Conservation (phyloP, 2,113 vertebrate species). For the Brienomyrus longianalis region DNA sequence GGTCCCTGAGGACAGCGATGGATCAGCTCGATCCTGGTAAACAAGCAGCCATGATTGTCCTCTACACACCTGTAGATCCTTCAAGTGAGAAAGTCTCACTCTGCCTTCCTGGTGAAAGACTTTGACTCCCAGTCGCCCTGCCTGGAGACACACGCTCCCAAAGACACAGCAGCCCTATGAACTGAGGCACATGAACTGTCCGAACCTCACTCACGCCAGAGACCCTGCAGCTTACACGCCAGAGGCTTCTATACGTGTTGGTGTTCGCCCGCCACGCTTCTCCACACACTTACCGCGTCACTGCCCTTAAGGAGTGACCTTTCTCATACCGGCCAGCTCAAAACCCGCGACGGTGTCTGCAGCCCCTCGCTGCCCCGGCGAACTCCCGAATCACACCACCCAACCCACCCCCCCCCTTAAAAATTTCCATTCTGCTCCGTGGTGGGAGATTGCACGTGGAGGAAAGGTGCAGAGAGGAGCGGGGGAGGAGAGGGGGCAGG, state of each 20-base stretch:
- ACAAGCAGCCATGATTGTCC: slow-evolving; percentile 6
- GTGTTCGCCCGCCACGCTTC: not conserved
- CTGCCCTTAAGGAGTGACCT: not conserved
- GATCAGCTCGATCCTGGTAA: not conserved
- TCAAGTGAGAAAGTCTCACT: slow-evolving; percentile 33
- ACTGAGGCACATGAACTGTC: not conserved
- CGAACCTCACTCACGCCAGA: not conserved
- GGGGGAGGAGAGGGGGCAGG: slow-evolving; percentile 29
- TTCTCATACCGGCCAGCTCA: slow-evolving; percentile 19
- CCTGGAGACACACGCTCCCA: not conserved
- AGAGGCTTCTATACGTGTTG: too few relatives aligned
- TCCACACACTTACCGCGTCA: not conserved
- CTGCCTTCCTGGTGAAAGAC: slow-evolving; percentile 17
- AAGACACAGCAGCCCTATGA: not conserved
- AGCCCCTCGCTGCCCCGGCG: slow-evolving; percentile 37
- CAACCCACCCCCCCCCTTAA: slow-evolving; percentile 37
- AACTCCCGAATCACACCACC: slow-evolving; percentile 46
- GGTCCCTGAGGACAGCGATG: not conserved
- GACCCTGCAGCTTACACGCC: not conserved
- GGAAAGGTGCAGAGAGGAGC: not conserved
- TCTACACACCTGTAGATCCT: slow-evolving; percentile 24
- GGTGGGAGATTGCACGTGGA: slow-evolving; percentile 19
- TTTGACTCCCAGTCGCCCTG: not conserved
- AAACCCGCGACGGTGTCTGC: slow-evolving; percentile 58
- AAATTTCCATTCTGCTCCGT: slow-evolving; percentile 51